phyloP scores from a whole-genome alignment of 2,113 vertebrate species.

The Petromus typicus region DNA sequence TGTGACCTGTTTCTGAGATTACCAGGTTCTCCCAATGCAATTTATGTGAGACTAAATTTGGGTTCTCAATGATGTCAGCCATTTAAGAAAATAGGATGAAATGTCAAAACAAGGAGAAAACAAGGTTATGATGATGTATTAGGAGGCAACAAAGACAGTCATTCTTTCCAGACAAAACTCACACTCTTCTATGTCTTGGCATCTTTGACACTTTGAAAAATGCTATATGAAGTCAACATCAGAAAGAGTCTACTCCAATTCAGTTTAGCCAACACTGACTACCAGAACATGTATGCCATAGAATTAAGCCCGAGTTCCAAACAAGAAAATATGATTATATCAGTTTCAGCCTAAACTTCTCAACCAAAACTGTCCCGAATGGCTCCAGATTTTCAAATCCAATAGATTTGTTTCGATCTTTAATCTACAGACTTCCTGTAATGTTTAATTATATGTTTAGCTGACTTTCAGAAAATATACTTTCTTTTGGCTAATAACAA shows the following conservation, averaged over 20 bases:
- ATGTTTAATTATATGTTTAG: conserved; percentile 33
- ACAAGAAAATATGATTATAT: conserved; percentile 48
- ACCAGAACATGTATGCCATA: background rate
- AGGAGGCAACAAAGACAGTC: conserved; percentile 66
- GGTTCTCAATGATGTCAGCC: conserved; percentile 66
- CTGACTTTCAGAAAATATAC: background rate
- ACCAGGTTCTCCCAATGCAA: conserved; percentile 53
- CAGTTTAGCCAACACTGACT: background rate
- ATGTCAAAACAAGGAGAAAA: conserved; percentile 76
- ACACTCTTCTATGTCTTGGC: conserved; percentile 47
- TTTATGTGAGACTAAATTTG: conserved; percentile 73
- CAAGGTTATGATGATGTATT: conserved; percentile 73
- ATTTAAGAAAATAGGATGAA: conserved; percentile 54
- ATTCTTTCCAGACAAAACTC: conserved; percentile 58
- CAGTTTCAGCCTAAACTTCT: conserved; percentile 45
- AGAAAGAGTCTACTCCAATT: conserved; percentile 70
- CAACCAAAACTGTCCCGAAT: conserved; percentile 43
- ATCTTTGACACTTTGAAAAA: conserved; percentile 72
- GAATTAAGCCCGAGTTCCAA: conserved; percentile 36
- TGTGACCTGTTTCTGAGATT: conserved; percentile 59
- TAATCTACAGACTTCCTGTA: background rate
- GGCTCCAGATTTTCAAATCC: conserved; percentile 35
- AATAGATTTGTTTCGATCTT: conserved; percentile 21
- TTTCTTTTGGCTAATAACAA: background rate
- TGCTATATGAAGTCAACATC: conserved; percentile 79